These are phyloP conservation scores for Caenorhabditis zanzibari DNA, from an alignment of 2,888 invertebrate species.

Conservation along the genomic window DNA sequence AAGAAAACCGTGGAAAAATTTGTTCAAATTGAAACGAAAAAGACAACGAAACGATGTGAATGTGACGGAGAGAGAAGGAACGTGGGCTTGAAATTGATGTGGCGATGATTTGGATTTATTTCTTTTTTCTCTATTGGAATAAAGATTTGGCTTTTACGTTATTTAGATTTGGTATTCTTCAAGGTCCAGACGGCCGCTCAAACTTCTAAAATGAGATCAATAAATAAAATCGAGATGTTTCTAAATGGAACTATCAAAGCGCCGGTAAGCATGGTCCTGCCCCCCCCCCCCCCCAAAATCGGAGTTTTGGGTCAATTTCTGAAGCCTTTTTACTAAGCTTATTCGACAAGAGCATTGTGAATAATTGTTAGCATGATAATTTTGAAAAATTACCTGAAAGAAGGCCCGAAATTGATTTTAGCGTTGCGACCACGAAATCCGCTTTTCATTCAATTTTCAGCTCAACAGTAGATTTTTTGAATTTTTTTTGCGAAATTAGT, in stretches of 20 bases:
- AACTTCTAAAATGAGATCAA: slow-evolving; percentile 44
- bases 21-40: slow-evolving; percentile 26
- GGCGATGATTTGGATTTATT: slow-evolving; percentile 20
- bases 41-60: slow-evolving; percentile 2
- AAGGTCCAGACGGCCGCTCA: too few species aligned
- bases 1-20: slow-evolving; percentile 26
- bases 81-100: slow-evolving; percentile 13
- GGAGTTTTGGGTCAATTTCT: too few species aligned
- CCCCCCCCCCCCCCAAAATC: too few species aligned
- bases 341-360: too few species aligned
- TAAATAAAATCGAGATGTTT: slow-evolving; percentile 49
- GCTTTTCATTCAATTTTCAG: too few species aligned
- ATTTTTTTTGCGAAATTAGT: too few species aligned
- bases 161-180: neutral
- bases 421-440: too few species aligned
- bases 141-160: neutral
- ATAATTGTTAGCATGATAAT: too few species aligned
- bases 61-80: slow-evolving; percentile 20
- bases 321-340: too few species aligned
- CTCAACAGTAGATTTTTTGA: too few species aligned
- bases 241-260: slow-evolving; percentile 50
- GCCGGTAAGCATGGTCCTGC: slow-evolving; percentile 47
- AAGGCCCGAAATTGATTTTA: too few species aligned
- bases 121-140: slow-evolving; percentile 1
- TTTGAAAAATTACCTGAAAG: too few species aligned